These are phyloP conservation scores for Sander lucioperca DNA, from an alignment of 2,113 vertebrate genomes.

Conservation along the genomic window DNA sequence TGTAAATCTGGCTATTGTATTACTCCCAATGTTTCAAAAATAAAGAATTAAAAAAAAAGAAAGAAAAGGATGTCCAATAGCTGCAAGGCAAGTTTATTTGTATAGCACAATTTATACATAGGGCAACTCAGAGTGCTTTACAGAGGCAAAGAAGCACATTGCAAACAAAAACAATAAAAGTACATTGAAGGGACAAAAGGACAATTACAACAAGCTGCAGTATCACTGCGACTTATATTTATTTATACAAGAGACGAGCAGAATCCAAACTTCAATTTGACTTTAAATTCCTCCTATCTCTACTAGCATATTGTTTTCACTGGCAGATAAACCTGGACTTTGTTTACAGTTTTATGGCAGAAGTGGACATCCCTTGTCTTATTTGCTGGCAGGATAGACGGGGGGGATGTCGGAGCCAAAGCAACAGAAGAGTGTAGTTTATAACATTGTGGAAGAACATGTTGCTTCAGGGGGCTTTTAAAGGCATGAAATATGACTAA, in stretches of 20 bases:
- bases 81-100: too few species aligned
- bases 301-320: background rate
- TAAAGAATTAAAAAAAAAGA: too few species aligned
- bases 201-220: background rate
- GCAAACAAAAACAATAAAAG: too few species aligned
- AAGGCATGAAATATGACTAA: slow-evolving; percentile 34
- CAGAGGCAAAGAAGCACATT: too few species aligned
- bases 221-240: background rate
- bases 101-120: too few species aligned
- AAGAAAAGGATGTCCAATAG: too few species aligned
- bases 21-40: too few species aligned
- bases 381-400: slow-evolving; percentile 9
- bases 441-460: slow-evolving; percentile 37
- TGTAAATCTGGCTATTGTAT: too few species aligned
- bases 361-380: background rate
- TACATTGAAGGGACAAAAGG: too few species aligned
- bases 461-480: slow-evolving; percentile 59
- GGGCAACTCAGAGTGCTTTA: too few species aligned
- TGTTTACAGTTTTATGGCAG: slow-evolving; percentile 8
- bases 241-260: background rate
- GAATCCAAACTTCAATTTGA: background rate
- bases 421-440: slow-evolving; percentile 37
- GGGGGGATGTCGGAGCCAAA: slow-evolving; percentile 28
- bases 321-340: background rate
- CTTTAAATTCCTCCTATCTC: background rate